A percentile compares a stretch with the other conserved stretches of the same genome.
These are phyloP conservation scores for Holothuria glaberrima DNA, from an alignment of 35 echinoderm and acorn worm genomes.

Conservation along the genomic window DNA sequence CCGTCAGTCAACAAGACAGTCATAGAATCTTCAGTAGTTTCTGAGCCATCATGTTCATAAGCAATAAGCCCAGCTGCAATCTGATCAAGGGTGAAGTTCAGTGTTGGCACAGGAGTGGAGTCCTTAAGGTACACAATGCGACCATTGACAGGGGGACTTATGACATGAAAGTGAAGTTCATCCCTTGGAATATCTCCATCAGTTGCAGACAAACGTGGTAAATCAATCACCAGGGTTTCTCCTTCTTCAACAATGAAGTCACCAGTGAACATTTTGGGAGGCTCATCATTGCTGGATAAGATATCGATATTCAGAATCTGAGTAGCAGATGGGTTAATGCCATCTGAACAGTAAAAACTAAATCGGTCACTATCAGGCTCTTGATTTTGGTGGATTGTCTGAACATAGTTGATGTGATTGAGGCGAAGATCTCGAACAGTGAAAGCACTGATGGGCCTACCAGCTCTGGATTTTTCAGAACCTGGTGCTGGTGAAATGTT, in stretches of 20 bases:
- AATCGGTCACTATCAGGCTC: slow-evolving; percentile 90
- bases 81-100: slow-evolving; percentile 92
- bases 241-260: slow-evolving; percentile 86
- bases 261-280: slow-evolving; percentile 72
- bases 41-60: slow-evolving; percentile 92
- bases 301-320: slow-evolving; percentile 86
- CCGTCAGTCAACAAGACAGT: slow-evolving; percentile 91
- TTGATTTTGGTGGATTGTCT: slow-evolving; percentile 77
- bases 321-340: slow-evolving; percentile 74
- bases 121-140: slow-evolving; percentile 57
- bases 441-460: slow-evolving; percentile 91
- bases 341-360: slow-evolving; percentile 89
- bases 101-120: slow-evolving; percentile 60
- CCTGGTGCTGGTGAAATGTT: slow-evolving; percentile 98
- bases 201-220: slow-evolving; percentile 65
- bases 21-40: slow-evolving; percentile 88
- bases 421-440: slow-evolving; percentile 84
- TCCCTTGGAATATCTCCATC: slow-evolving; percentile 83
- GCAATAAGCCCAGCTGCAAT: slow-evolving; percentile 66
- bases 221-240: slow-evolving; percentile 65
- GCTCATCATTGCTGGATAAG: slow-evolving; percentile 86
- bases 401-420: slow-evolving; percentile 97
- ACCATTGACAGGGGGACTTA: slow-evolving; percentile 73
- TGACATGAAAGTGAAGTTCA: slow-evolving; percentile 91
- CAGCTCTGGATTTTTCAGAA: slow-evolving; percentile 95